Percentiles rank a stretch among this genome's conserved stretches.
phyloP scores from a whole-genome alignment of 2,797 vertebrate species.

The Aulostomus chinensis region DNA sequence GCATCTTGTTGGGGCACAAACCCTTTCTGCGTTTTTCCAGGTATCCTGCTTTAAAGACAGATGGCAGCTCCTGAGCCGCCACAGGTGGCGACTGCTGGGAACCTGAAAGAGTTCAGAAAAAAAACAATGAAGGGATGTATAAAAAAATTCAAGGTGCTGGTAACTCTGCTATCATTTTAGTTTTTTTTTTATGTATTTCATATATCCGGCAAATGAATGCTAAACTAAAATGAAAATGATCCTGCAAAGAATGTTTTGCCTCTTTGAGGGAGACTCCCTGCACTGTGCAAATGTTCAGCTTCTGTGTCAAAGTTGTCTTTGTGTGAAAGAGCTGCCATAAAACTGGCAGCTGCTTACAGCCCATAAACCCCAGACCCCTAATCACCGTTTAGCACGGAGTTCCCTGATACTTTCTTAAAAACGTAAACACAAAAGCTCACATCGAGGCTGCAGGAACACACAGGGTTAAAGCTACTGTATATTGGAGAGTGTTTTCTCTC shows the following conservation, averaged over 20 bases:
- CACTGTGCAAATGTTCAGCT: constrained; percentile 69
- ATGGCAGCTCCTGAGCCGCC: constrained; percentile 90
- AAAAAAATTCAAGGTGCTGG: no score
- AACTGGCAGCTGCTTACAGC: constrained; percentile 78
- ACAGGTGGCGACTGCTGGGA: constrained; percentile 85
- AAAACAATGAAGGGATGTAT: no score
- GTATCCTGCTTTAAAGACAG: constrained; percentile 89
- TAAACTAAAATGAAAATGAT: no score
- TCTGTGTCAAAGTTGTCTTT: constrained; percentile 75
- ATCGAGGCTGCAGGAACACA: background rate
- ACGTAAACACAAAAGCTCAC: constrained; percentile 31
- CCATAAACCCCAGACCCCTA: constrained; percentile 81
- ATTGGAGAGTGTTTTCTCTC: constrained; percentile 28
- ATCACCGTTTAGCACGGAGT: constrained; percentile 57
- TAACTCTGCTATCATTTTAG: no score
- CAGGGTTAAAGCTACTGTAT: constrained; percentile 50
- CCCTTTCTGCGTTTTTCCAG: constrained; percentile 98
- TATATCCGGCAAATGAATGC: no score
- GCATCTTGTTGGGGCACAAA: constrained; percentile 54
- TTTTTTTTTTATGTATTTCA: no score
- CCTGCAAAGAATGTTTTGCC: constrained; percentile 6
- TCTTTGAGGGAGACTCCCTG: constrained; percentile 25
- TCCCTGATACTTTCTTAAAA: constrained; percentile 38
- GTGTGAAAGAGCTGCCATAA: constrained; percentile 82
- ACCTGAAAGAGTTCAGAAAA: constrained; percentile 74